phyloP scores from a whole-genome alignment of 2,888 invertebrate genomes.

The Aricia artaxerxes region DNA sequence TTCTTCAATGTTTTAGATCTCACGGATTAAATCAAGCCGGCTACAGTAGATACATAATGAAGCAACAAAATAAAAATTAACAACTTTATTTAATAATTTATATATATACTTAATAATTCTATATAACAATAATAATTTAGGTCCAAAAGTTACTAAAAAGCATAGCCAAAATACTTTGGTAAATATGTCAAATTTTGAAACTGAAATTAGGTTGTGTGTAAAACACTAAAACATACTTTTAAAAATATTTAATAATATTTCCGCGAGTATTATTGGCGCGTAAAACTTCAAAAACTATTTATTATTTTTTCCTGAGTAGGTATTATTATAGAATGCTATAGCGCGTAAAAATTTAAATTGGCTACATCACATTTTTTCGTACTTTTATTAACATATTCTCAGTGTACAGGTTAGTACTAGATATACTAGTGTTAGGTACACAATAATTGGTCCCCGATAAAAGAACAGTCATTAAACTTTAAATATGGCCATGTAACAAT shows the following conservation, averaged over 20 bases:
- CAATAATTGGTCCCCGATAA: neutral
- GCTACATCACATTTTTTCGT: neutral
- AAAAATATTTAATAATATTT: neutral
- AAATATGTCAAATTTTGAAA: neutral
- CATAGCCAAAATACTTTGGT: constrained; percentile 19
- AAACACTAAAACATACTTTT: neutral
- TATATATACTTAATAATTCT: neutral
- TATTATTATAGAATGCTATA: neutral
- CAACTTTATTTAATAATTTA: neutral
- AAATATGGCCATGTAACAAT: constrained; percentile 7
- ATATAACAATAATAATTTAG: constrained; percentile 4
- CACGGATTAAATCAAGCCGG: neutral
- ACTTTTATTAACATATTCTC: neutral
- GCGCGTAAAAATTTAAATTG: neutral
- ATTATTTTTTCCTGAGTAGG: neutral
- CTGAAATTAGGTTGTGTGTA: neutral
- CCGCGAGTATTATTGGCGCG: neutral
- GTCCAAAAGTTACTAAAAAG: neutral
- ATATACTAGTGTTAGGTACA: neutral
- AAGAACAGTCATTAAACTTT: neutral
- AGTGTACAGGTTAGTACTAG: neutral
- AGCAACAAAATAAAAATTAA: neutral
- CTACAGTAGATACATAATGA: neutral
- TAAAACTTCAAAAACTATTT: neutral
- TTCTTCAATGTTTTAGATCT: neutral